Conservation (phyloP, 1,140 invertebrate species). For the Plectrocnemia conspersa region DNA sequence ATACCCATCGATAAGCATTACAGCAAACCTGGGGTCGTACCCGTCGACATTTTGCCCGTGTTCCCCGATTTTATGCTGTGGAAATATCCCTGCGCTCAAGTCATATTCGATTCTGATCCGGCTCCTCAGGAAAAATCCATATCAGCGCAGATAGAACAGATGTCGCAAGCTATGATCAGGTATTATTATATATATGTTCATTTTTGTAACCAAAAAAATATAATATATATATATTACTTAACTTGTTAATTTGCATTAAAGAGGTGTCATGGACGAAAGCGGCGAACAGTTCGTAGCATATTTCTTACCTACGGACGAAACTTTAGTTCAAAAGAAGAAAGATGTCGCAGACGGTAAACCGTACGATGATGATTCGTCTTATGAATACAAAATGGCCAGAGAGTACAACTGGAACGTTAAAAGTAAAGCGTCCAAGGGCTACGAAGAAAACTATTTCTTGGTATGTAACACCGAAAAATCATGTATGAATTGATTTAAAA, state of each 20-base stretch:
- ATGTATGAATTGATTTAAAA: slow-evolving; percentile 6
- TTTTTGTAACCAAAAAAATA: slow-evolving; percentile 15
- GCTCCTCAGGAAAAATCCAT: slow-evolving; percentile 75
- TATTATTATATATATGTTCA: slow-evolving; percentile 38
- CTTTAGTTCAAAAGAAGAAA: slow-evolving; percentile 77
- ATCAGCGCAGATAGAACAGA: slow-evolving; percentile 87
- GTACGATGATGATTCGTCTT: slow-evolving; percentile 88
- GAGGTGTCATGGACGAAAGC: slow-evolving; percentile 95
- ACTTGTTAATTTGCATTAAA: slow-evolving; percentile 41
- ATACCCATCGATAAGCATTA: slow-evolving; percentile 87
- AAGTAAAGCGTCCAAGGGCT: slow-evolving; percentile 94
- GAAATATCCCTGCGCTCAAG: slow-evolving; percentile 97
- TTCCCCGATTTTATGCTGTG: slow-evolving; percentile 95
- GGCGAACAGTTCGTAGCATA: slow-evolving; percentile 99
- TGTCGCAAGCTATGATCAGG: slow-evolving; percentile 98
- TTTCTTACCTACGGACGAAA: slow-evolving; percentile 92
- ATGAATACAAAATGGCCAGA: slow-evolving; percentile 92
- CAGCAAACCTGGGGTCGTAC: slow-evolving; percentile 86
- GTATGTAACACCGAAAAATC: no score
- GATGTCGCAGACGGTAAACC: slow-evolving; percentile 75
- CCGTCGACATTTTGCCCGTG: slow-evolving; percentile 84
- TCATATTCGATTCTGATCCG: slow-evolving; percentile 98
- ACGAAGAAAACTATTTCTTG: slow-evolving; percentile 98
- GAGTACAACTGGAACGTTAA: slow-evolving; percentile 99
- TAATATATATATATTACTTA: slow-evolving; percentile 9